Percentiles rank a stretch among this genome's conserved stretches.
Evolutionary conservation across 2,113 vertebrate genomes (phyloP).

Genomic region (Etia nguti): DNA sequence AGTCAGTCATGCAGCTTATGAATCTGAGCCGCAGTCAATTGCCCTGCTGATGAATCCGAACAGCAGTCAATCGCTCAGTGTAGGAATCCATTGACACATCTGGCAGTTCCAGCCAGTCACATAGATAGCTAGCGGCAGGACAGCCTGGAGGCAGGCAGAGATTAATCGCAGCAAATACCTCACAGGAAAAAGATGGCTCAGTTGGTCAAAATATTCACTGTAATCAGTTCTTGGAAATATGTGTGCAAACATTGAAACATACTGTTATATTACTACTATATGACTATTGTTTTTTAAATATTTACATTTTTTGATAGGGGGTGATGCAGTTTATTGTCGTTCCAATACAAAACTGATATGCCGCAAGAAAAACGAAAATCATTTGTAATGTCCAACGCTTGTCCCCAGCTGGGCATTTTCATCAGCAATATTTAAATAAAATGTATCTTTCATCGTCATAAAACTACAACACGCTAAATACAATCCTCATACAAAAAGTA

Average conservation of each 20-base stretch:
- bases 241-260: background rate
- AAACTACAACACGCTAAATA: background rate
- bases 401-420: background rate
- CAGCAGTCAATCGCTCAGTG: slow-evolving; percentile 57
- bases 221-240: background rate
- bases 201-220: background rate
- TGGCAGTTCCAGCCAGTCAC: slow-evolving; percentile 49
- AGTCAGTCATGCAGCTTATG: slow-evolving; percentile 68
- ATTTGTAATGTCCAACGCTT: background rate
- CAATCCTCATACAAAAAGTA: background rate
- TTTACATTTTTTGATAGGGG: background rate
- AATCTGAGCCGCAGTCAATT: slow-evolving; percentile 55
- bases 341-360: background rate
- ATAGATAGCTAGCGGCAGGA: slow-evolving; percentile 18
- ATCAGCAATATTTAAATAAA: background rate
- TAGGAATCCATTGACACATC: slow-evolving; percentile 56
- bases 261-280: background rate
- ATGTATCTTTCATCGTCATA: fast-evolving
- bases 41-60: slow-evolving; percentile 63
- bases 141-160: slow-evolving; percentile 1
- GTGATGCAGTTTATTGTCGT: background rate
- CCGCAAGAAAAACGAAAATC: background rate
- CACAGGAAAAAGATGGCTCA: background rate
- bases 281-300: background rate
- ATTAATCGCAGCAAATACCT: slow-evolving; percentile 12